Conservation (phyloP, 2,113 vertebrate genomes). For the Spheniscus mendiculus region DNA sequence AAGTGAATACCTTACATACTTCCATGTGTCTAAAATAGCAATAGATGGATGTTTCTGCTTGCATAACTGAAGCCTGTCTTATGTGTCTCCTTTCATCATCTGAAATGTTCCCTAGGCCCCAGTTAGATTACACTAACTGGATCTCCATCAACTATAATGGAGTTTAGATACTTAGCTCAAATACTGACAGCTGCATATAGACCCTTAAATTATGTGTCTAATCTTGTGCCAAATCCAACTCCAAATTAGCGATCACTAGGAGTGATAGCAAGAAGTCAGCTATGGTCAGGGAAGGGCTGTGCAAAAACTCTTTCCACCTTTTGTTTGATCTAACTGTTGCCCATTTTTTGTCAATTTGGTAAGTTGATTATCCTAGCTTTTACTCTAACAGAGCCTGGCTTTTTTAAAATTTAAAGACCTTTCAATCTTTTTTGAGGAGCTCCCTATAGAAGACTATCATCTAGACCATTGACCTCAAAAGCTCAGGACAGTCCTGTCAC, state of each 20-base stretch:
- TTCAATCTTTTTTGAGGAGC: background rate
- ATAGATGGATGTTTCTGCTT: background rate
- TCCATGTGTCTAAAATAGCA: background rate
- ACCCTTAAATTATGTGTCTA: background rate
- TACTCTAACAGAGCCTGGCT: background rate
- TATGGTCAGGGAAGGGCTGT: background rate
- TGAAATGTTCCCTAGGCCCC: background rate
- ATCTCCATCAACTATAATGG: background rate
- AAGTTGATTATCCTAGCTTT: background rate
- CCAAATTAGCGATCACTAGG: background rate
- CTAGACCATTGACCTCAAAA: background rate
- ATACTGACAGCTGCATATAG: background rate
- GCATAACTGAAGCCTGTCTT: background rate
- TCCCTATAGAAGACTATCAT: background rate
- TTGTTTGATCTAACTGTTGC: background rate
- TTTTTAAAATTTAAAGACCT: background rate
- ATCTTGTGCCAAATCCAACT: background rate
- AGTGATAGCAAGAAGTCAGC: background rate
- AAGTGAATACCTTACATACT: background rate
- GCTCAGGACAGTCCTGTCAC: background rate
- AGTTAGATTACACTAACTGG: background rate
- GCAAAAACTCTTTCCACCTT: background rate
- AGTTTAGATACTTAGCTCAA: background rate
- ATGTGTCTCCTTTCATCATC: background rate
- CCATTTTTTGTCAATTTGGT: background rate